Percentiles rank a stretch among this genome's conserved stretches.
These are phyloP conservation scores for Pandemis cinnamomeana DNA, from an alignment of 2,888 invertebrate genomes.

Conservation along the genomic window DNA sequence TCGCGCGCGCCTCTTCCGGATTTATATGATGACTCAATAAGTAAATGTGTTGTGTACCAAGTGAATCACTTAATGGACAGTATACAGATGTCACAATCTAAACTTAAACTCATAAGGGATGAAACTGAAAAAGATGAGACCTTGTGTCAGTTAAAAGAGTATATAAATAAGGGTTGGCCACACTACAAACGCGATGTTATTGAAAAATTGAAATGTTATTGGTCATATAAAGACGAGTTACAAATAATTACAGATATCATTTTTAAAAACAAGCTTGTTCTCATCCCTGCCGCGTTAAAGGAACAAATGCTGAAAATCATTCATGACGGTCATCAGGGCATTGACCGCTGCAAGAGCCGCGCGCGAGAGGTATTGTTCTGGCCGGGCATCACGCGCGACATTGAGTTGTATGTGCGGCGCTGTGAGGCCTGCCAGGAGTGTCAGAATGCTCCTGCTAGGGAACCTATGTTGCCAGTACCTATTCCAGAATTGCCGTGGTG, in stretches of 20 bases:
- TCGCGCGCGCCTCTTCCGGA: not conserved
- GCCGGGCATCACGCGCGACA: constrained; percentile 29
- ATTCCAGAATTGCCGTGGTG: constrained; percentile 42
- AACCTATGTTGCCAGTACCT: constrained; percentile 33
- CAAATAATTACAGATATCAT: not conserved
- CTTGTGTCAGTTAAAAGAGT: not conserved
- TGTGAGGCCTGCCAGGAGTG: constrained; percentile 25
- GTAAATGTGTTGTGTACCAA: constrained; percentile 18
- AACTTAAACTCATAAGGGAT: constrained; percentile 3
- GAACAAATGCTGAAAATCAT: constrained; percentile 25
- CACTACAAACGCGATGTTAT: not conserved
- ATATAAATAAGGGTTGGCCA: constrained; percentile 10
- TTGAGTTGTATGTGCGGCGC: constrained; percentile 19
- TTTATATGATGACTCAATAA: not conserved
- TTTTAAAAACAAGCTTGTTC: constrained; percentile 5
- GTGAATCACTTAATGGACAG: constrained; percentile 5
- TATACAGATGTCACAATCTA: not conserved
- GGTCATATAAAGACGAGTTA: constrained; percentile 6
- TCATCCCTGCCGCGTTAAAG: constrained; percentile 19
- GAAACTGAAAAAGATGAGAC: not conserved
- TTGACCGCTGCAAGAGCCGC: constrained; percentile 33
- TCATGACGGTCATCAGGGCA: constrained; percentile 38
- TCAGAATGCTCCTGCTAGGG: constrained; percentile 19
- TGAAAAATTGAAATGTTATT: not conserved
- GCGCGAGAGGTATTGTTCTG: constrained; percentile 35